Base-by-base conservation (phyloP, 2,113 vertebrate species). In the Heterotilapia buettikoferi region DNA sequence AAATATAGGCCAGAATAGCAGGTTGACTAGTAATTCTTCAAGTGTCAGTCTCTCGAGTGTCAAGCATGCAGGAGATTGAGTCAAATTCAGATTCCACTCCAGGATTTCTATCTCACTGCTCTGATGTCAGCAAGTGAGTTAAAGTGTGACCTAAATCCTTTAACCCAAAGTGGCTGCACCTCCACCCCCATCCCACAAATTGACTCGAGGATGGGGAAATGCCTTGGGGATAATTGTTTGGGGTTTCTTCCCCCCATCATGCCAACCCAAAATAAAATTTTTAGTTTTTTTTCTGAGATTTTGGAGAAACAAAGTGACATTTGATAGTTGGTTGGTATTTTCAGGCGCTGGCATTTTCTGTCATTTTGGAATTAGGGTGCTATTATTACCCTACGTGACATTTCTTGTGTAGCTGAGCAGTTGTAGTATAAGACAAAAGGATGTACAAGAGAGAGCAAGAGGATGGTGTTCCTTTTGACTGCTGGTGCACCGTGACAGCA, bases 141-240 rank as follows among this genome's bases (percentile, higher is more conserved):
- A 94, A 94, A 96, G 93, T 93, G 84, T 96, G 96, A 97, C 96
- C 96, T 95, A 97, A 96, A 97, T 97, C 96, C 91, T 96, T 96
- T 96, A 96, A 97, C 96, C 95, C 92, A 96, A 96, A 97, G 95
- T 96, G 95, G 93, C 95, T 94, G 92, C 85, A 80, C 78, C 26
- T 24, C 83, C 50, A 71, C 61, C 63, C 47, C 80, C 21, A 83
- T 85, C 84, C 89, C 88, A 90, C 89, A 93, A 93, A 93, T 89
- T 93, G 91, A 94, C 91, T 95, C 80, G 83, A 92, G 90, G 85
- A 94, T 92, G 92, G 95, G 95, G 86, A 93, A 95, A 94, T 93
- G 91, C 90, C 88, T 92, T 66, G 76, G 88, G 90, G 90, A 95
- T 94, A 93, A 93, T 94, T 95, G 90, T 93, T 93, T 94, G 88